Evolutionary conservation across 1,140 invertebrate species (phyloP), one percentile per base, ranked within the genome.

Genomic region (Nomia melanderi): DNA sequence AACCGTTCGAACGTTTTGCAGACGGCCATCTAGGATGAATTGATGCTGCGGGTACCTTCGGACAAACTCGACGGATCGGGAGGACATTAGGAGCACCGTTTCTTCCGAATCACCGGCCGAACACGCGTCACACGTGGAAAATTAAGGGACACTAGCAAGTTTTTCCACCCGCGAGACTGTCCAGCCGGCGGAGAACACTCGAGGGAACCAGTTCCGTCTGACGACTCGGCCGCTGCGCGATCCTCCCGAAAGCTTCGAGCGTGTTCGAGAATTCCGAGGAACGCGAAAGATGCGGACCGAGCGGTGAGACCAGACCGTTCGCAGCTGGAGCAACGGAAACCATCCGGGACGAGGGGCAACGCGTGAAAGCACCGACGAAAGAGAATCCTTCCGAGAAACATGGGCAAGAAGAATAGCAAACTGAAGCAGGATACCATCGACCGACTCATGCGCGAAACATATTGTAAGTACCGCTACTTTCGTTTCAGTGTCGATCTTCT

Each of bases 371-470:
- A 47, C 47, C 20, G 47, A 27, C 31, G 27, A 36, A 1, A 64
- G 36, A 27, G 65, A n/a, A 31, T 27, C 47, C 11, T 31, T 9
- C 9, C 27, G 53, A 41, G 65, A 70, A 90, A 88, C 78, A 91
- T 90, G 90, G 89, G 90, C 85, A 98, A 98, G 94, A 97, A 97
- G 93, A 97, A 97, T 91, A 97, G 96, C 60, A 98, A 98, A 93
- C 94, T 98, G 89, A 98, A 97, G 94, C 96, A 97, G 92, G 97
- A 98, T 91, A 97, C 97, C 78, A 97, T 98, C 90, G 96, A 97
- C 91, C 94, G 96, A 86, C 94, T 98, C 75, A 97, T 96, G 84
- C 96, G 94, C 66, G 96, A 96, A 84, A 98, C 97, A 81, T 98
- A 98, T 93, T 98, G 97, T 98, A 93, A 97, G 97, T 97, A 85